Percentiles rank a stretch among this genome's conserved stretches.
These are phyloP conservation scores for Campoplex nolae DNA, from an alignment of 2,888 invertebrate genomes.

Conservation along the genomic window DNA sequence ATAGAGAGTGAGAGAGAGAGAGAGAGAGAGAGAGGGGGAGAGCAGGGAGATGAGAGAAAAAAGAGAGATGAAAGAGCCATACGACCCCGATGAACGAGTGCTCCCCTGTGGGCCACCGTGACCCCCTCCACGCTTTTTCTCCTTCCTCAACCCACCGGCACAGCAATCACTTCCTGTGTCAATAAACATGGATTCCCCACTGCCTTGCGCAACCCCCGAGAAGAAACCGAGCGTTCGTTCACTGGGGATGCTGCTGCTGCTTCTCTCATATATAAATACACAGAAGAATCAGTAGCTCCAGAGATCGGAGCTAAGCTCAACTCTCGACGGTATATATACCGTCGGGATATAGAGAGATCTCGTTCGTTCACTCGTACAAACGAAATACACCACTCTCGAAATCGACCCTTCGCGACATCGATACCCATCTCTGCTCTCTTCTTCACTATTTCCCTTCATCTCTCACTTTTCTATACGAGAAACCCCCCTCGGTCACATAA, in stretches of 20 bases:
- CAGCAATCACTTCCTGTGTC: slow-evolving; percentile 83
- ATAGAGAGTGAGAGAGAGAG: slow-evolving; percentile 21
- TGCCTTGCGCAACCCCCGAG: slow-evolving; percentile 56
- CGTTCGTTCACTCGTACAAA: slow-evolving; percentile 69
- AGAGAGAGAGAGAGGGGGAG: not conserved
- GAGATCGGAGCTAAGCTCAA: slow-evolving; percentile 64
- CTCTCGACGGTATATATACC: slow-evolving; percentile 57
- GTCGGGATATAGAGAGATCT: slow-evolving; percentile 66
- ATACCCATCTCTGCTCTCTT: slow-evolving; percentile 62
- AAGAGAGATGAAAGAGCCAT: slow-evolving; percentile 27
- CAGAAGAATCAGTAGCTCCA: slow-evolving; percentile 57
- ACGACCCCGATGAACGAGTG: slow-evolving; percentile 61
- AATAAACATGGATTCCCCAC: slow-evolving; percentile 81
- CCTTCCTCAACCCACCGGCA: slow-evolving; percentile 71
- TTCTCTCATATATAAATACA: slow-evolving; percentile 5
- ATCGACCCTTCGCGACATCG: slow-evolving; percentile 72
- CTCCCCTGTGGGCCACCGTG: slow-evolving; percentile 68
- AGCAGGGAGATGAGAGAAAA: not conserved
- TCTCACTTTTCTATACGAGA: slow-evolving; percentile 34
- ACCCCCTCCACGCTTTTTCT: slow-evolving; percentile 56
- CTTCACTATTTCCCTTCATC: slow-evolving; percentile 30
- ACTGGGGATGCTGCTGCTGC: slow-evolving; percentile 56
- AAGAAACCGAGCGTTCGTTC: slow-evolving; percentile 51
- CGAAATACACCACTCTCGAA: slow-evolving; percentile 69
- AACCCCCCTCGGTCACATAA: slow-evolving; percentile 1